Conservation (phyloP, 2,113 vertebrate species). For the Poicephalus meyeri region DNA sequence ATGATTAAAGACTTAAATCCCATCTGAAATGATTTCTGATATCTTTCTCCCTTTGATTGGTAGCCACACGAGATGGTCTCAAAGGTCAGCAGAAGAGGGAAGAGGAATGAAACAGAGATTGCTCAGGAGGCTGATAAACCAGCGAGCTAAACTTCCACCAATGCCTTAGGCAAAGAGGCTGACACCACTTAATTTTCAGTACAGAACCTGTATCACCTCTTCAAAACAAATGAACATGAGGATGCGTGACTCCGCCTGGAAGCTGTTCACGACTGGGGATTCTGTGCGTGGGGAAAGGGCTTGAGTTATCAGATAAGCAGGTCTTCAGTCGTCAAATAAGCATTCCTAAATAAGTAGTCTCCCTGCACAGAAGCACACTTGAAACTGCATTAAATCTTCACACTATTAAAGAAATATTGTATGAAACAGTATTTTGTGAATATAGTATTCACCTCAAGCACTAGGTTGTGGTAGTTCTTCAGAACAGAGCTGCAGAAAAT, state of each 20-base stretch:
- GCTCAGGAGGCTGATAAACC: neutral
- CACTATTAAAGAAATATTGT: neutral
- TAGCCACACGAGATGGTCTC: neutral
- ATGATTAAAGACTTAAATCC: neutral
- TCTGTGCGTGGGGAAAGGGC: neutral
- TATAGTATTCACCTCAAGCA: neutral
- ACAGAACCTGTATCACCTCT: neutral
- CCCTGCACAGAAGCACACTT: neutral
- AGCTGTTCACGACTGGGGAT: accelerated
- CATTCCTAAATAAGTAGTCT: neutral
- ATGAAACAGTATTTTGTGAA: neutral
- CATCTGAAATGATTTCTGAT: neutral
- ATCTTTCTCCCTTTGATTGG: neutral
- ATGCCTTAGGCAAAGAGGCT: neutral
- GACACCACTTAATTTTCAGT: neutral
- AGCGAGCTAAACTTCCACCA: neutral
- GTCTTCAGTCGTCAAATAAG: neutral
- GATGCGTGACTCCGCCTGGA: neutral
- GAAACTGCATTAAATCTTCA: neutral
- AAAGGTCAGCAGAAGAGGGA: neutral
- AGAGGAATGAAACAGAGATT: neutral
- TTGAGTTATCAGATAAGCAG: neutral
- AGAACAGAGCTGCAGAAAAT: neutral
- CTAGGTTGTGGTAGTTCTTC: neutral
- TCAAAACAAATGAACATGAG: neutral